Evolutionary conservation across 2,797 vertebrate species (phyloP).

Genomic region (Anguilla obscura): DNA sequence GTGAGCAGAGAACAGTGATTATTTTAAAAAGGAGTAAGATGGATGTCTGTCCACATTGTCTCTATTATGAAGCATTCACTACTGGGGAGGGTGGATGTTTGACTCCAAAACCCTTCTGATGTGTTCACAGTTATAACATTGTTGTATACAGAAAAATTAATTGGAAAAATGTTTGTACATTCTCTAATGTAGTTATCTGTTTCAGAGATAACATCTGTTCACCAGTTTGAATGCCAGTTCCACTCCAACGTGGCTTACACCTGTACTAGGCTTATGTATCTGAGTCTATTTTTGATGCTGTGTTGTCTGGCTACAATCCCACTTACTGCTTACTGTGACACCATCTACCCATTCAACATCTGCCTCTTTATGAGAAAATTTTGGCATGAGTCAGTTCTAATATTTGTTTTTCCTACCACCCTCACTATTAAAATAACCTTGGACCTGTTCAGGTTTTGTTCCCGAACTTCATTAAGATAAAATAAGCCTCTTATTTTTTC

Average conservation of each 20-base stretch:
- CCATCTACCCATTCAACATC: not conserved
- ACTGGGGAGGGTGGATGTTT: not conserved
- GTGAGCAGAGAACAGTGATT: not conserved
- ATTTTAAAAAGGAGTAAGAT: not conserved
- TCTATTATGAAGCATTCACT: not conserved
- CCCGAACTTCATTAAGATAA: not conserved
- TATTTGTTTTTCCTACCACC: not conserved
- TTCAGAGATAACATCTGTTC: slow-evolving; percentile 24
- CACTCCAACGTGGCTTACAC: slow-evolving; percentile 10
- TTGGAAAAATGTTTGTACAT: slow-evolving; percentile 6
- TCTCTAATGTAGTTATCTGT: slow-evolving; percentile 22
- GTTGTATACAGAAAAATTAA: slow-evolving; percentile 15
- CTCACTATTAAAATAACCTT: not conserved
- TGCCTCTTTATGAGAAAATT: slow-evolving; percentile 11
- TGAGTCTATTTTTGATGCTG: slow-evolving; percentile 16
- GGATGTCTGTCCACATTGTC: not conserved
- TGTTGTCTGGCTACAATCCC: not conserved
- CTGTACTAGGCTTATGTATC: not conserved
- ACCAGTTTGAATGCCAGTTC: slow-evolving; percentile 10
- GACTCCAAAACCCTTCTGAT: not conserved
- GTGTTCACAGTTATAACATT: slow-evolving; percentile 16
- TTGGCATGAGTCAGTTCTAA: slow-evolving; percentile 17
- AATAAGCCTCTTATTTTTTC: not conserved
- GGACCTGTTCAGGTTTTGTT: not conserved
- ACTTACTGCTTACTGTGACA: not conserved